phyloP scores from a whole-genome alignment of 2,888 invertebrate species.

The Drosophila diplacantha region DNA sequence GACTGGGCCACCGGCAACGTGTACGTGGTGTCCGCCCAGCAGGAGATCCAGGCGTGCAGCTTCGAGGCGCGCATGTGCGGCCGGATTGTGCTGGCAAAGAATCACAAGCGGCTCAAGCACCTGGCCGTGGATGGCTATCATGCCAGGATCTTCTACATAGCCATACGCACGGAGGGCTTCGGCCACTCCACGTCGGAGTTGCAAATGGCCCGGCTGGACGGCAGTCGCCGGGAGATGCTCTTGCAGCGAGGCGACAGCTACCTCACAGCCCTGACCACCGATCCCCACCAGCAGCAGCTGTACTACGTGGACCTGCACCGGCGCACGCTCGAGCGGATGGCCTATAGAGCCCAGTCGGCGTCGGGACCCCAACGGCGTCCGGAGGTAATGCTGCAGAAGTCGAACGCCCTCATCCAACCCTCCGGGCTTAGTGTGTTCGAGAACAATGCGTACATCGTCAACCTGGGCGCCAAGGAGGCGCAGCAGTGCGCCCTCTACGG shows the following conservation, averaged over 20 bases:
- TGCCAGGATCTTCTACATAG: conserved; percentile 81
- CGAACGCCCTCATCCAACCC: conserved; percentile 80
- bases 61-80: conserved; percentile 80
- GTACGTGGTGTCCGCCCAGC: conserved; percentile 81
- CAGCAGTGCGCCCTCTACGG: conserved; percentile 82
- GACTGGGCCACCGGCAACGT: conserved; percentile 84
- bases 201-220: conserved; percentile 80
- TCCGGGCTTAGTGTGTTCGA: conserved; percentile 85
- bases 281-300: conserved; percentile 81
- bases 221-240: conserved; percentile 78
- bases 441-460: conserved; percentile 86
- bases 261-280: conserved; percentile 78
- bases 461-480: conserved; percentile 80
- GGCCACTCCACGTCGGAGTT: conserved; percentile 79
- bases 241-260: conserved; percentile 69
- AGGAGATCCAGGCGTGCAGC: conserved; percentile 80
- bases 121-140: conserved; percentile 83
- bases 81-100: conserved; percentile 76
- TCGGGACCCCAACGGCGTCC: conserved; percentile 57
- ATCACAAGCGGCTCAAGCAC: conserved; percentile 78
- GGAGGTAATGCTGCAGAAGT: conserved; percentile 78
- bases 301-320: conserved; percentile 86
- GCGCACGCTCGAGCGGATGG: conserved; percentile 79
- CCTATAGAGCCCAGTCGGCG: conserved; percentile 69
- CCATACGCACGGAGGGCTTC: conserved; percentile 78